Evolutionary conservation across 2,888 invertebrate genomes (phyloP).

Genomic region (Volucella inflata): DNA sequence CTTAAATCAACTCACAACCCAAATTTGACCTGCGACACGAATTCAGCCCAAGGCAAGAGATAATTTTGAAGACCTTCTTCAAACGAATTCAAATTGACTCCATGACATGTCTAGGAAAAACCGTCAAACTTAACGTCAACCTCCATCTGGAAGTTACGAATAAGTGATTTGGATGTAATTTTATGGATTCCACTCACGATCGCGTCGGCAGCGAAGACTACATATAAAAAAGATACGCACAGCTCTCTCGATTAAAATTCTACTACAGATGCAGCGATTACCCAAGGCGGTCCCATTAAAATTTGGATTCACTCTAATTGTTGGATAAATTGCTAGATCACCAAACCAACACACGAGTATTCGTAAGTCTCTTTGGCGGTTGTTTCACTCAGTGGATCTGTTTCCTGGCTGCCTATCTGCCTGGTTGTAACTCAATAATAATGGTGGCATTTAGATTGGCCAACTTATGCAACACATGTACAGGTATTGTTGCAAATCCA

Average conservation of each 20-base stretch:
- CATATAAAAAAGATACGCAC: slow-evolving; percentile 3
- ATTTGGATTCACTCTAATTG: slow-evolving; percentile 65
- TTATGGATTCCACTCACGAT: slow-evolving; percentile 27
- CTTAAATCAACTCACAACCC: not conserved
- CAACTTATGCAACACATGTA: slow-evolving; percentile 43
- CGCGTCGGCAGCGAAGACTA: not conserved
- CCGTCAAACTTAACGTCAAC: too few species aligned
- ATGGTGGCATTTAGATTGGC: slow-evolving; percentile 52
- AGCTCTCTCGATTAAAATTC: slow-evolving; percentile 44
- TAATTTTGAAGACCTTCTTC: slow-evolving; percentile 3
- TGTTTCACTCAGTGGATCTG: slow-evolving; percentile 24
- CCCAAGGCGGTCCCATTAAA: slow-evolving; percentile 28
- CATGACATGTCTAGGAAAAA: not conserved
- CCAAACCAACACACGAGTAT: slow-evolving; percentile 3
- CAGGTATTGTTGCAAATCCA: slow-evolving; percentile 61
- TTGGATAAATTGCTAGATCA: slow-evolving; percentile 29
- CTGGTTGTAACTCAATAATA: slow-evolving; percentile 47
- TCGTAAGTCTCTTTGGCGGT: too few species aligned
- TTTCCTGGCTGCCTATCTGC: slow-evolving; percentile 56
- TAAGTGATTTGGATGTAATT: not conserved
- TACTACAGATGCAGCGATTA: slow-evolving; percentile 35
- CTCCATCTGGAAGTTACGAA: not conserved
- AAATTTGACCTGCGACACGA: not conserved
- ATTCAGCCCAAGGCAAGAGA: slow-evolving; percentile 6
- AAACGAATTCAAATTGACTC: slow-evolving; percentile 4